These are phyloP conservation scores for Bos javanicus DNA, from an alignment of 2,113 vertebrate genomes.

Conservation along the genomic window DNA sequence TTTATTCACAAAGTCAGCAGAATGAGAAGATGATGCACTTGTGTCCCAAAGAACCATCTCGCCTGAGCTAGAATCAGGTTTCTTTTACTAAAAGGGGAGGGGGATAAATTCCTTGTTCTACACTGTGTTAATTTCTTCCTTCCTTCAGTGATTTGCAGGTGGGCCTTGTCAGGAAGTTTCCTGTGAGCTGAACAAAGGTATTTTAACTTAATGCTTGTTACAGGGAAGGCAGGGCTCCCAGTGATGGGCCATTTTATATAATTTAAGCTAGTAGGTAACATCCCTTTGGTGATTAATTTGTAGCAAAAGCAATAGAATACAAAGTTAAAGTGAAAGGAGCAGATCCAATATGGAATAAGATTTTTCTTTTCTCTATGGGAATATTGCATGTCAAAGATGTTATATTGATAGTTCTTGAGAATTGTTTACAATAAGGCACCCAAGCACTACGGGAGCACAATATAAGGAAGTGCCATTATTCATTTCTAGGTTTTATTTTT, in stretches of 20 bases:
- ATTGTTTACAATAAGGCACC: fast-evolving
- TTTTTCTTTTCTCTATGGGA: neutral
- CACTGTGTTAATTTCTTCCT: neutral
- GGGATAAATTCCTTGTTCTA: neutral
- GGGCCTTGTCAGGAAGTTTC: neutral
- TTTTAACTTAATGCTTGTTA: neutral
- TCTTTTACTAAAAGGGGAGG: neutral
- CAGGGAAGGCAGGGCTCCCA: neutral
- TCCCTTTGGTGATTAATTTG: neutral
- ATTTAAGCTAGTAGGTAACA: neutral
- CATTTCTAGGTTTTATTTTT: neutral
- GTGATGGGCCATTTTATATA: neutral
- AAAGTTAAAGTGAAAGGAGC: neutral
- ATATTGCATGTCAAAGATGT: too few species aligned
- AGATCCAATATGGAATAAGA: neutral
- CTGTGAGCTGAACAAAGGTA: neutral
- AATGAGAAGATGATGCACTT: neutral
- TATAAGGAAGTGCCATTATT: neutral
- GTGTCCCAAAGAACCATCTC: neutral
- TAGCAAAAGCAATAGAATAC: neutral
- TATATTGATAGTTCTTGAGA: neutral
- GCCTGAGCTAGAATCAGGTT: neutral
- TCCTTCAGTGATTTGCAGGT: neutral
- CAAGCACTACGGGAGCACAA: fast-evolving
- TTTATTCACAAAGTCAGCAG: neutral